Conservation (phyloP, 2,888 invertebrate genomes). For the Doris montereyensis region DNA sequence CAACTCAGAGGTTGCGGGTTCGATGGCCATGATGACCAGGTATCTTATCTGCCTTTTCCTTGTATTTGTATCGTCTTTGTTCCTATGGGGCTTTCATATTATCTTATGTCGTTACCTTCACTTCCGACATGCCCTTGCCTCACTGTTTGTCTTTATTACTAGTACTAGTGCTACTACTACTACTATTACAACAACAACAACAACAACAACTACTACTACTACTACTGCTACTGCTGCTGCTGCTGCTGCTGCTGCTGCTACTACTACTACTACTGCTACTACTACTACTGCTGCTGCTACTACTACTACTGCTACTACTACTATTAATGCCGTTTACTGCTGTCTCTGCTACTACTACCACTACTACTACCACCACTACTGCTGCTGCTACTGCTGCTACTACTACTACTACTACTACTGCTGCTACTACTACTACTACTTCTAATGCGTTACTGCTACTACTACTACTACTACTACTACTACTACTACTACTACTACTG, state of each 20-base stretch:
- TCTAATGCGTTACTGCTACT: not conserved
- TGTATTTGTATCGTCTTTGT: too few relatives aligned
- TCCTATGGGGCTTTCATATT: too few relatives aligned
- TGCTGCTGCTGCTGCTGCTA: not conserved
- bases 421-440: not conserved
- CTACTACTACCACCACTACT: not conserved
- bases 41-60: too few relatives aligned
- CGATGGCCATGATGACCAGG: too few relatives aligned
- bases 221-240: not conserved
- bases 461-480: not conserved
- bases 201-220: not conserved
- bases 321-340: not conserved
- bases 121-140: too few relatives aligned
- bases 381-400: not conserved
- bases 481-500: not conserved
- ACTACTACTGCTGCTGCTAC: not conserved
- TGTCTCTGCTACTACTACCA: not conserved
- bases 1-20: too few relatives aligned
- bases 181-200: not conserved
- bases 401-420: not conserved
- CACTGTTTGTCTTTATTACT: too few relatives aligned
- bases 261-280: not conserved
- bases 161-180: not conserved
- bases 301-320: not conserved
- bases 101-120: too few relatives aligned